Conservation (phyloP, 1,140 invertebrate genomes). For the Copidosoma floridanum region DNA sequence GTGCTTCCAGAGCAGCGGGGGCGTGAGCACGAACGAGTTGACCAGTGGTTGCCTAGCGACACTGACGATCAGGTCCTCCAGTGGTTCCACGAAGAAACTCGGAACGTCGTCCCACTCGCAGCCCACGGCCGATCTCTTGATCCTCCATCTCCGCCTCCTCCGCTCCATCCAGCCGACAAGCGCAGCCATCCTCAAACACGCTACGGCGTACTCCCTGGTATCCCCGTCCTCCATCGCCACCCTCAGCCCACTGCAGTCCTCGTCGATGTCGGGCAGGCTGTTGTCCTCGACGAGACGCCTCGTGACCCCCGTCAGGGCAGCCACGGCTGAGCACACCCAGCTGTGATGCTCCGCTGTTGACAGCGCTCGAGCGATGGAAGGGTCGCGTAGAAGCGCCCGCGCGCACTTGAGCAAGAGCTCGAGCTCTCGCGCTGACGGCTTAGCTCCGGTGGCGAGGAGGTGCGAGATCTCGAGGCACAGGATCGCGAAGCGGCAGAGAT, state of each 20-base stretch:
- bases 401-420: conserved; percentile 49
- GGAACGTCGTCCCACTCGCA: conserved; percentile 43
- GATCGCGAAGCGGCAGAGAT: conserved; percentile 63
- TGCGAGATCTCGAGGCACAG: conserved; percentile 61
- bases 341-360: conserved; percentile 38
- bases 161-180: conserved; percentile 59
- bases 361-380: conserved; percentile 44
- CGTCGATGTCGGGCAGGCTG: conserved; percentile 35
- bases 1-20: conserved; percentile 67
- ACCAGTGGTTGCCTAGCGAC: conserved; percentile 63
- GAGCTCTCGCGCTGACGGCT: conserved; percentile 37
- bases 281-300: conserved; percentile 38
- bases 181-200: conserved; percentile 54
- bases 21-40: conserved; percentile 66
- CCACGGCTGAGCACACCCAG: conserved; percentile 56
- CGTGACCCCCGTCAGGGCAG: conserved; percentile 44
- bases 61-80: conserved; percentile 57
- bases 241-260: conserved; percentile 38
- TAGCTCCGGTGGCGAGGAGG: conserved; percentile 34
- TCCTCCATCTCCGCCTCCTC: conserved; percentile 51
- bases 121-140: conserved; percentile 56
- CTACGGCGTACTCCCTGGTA: conserved; percentile 46
- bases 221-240: conserved; percentile 43
- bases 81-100: conserved; percentile 46
- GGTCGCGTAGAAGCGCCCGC: conserved; percentile 48